These are phyloP conservation scores for Parthenolecanium corni DNA, from an alignment of 2,888 invertebrate species.

Conservation along the genomic window DNA sequence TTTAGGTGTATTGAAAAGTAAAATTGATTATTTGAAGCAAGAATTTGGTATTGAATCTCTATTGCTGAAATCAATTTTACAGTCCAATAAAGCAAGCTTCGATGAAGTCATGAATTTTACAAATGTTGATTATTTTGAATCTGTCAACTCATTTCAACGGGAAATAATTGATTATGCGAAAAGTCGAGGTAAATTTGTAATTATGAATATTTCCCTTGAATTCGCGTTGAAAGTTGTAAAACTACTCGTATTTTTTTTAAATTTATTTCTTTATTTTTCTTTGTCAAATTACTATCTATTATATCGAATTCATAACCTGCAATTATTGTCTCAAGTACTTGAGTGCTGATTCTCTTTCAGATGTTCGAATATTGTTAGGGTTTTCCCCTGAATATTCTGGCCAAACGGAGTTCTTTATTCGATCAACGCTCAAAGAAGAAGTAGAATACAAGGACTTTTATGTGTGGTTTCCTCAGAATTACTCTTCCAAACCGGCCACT, in stretches of 20 bases:
- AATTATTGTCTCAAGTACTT: too few relatives aligned
- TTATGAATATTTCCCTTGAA: too few relatives aligned
- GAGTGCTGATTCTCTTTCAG: too few relatives aligned
- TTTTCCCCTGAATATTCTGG: constrained; percentile 62
- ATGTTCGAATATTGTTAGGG: constrained; percentile 55
- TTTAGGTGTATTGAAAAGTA: neutral
- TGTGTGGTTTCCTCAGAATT: constrained; percentile 52
- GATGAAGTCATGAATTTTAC: constrained; percentile 39
- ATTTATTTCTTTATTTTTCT: neutral
- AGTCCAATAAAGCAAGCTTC: constrained; percentile 39
- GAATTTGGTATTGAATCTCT: constrained; percentile 50
- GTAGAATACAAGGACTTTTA: constrained; percentile 60
- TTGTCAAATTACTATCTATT: neutral
- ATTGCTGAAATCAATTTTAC: constrained; percentile 50
- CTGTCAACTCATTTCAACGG: constrained; percentile 41
- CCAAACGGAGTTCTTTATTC: constrained; percentile 59
- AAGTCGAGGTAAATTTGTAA: constrained; percentile 37
- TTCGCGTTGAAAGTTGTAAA: too few relatives aligned
- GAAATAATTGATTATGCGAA: constrained; percentile 44
- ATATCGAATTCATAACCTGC: neutral
- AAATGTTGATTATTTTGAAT: constrained; percentile 42
- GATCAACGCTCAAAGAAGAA: constrained; percentile 47
- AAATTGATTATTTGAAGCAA: constrained; percentile 39
- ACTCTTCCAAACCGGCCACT: constrained; percentile 37
- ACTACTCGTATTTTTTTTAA: too few relatives aligned